Evolutionary conservation across 1,140 invertebrate genomes (phyloP).

Genomic region (Lepidotrigona ventralis): DNA sequence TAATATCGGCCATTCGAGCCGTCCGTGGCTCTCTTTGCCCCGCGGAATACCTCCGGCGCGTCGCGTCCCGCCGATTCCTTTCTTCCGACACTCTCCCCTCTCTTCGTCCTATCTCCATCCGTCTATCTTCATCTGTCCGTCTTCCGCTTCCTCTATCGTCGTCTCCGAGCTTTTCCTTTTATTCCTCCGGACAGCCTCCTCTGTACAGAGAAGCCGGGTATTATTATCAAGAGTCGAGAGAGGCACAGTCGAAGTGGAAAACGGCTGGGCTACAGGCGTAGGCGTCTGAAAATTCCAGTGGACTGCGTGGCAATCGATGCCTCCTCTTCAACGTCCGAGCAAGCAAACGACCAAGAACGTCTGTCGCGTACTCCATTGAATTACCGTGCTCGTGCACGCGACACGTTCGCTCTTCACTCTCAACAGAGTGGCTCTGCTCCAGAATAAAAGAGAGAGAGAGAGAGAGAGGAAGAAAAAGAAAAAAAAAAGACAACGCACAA

Average conservation of each 20-base stretch:
- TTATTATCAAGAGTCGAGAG: not conserved
- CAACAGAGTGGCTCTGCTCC: too few relatives aligned
- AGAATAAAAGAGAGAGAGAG: not conserved
- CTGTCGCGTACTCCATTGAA: conserved; percentile 52
- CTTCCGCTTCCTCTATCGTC: not conserved
- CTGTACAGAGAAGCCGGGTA: not conserved
- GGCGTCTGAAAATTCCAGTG: conserved; percentile 25
- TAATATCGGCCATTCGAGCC: conserved; percentile 63
- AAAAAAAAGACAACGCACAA: not conserved
- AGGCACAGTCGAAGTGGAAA: not conserved
- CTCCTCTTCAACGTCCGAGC: conserved; percentile 14
- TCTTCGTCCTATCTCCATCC: not conserved
- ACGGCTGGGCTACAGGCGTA: not conserved
- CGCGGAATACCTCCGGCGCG: conserved; percentile 19
- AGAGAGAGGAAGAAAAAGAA: not conserved
- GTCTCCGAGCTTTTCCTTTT: not conserved
- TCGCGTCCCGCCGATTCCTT: conserved; percentile 29
- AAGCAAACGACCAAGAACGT: conserved; percentile 33
- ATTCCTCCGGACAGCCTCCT: not conserved
- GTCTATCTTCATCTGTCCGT: not conserved
- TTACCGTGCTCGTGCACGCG: conserved; percentile 65
- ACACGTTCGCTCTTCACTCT: conserved; percentile 22
- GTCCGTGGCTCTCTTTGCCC: conserved; percentile 35
- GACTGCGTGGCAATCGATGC: conserved; percentile 12
- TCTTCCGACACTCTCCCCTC: conserved; percentile 11